These are phyloP conservation scores for Portunus trituberculatus DNA, from an alignment of 1,140 invertebrate species.

Conservation along the genomic window DNA sequence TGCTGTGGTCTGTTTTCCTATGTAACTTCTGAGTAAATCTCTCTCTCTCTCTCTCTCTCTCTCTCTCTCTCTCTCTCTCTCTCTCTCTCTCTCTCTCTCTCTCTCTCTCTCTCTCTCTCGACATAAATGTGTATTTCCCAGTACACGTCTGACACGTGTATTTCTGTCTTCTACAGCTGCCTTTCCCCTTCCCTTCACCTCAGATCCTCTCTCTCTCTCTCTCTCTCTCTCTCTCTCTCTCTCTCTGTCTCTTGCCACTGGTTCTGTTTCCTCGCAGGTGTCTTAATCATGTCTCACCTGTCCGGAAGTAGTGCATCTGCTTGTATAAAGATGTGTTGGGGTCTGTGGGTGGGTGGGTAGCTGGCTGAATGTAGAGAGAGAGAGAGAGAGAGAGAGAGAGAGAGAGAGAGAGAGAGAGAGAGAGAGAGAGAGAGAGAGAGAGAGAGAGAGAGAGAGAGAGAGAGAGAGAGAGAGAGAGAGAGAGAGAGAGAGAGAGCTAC, in stretches of 20 bases:
- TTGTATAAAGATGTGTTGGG: neutral
- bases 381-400: too few species aligned
- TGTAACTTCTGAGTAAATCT: too few species aligned
- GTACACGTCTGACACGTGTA: too few species aligned
- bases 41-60: slow-evolving; percentile 49
- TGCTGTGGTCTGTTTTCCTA: too few species aligned
- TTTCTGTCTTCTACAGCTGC: too few species aligned
- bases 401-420: neutral
- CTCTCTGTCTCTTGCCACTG: neutral
- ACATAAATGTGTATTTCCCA: too few species aligned
- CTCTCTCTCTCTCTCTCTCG: too few species aligned
- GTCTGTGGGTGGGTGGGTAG: neutral
- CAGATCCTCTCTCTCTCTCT: neutral
- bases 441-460: neutral
- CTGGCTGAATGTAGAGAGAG: too few species aligned
- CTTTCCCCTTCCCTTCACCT: too few species aligned
- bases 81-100: too few species aligned
- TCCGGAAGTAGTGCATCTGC: neutral
- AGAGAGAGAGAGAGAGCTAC: neutral
- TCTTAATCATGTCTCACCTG: neutral
- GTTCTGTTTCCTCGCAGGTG: neutral
- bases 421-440: neutral
- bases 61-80: slow-evolving; percentile 33
- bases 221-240: neutral
- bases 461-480: neutral